phyloP scores from a whole-genome alignment of 2,113 vertebrate species.

The Equus przewalskii region DNA sequence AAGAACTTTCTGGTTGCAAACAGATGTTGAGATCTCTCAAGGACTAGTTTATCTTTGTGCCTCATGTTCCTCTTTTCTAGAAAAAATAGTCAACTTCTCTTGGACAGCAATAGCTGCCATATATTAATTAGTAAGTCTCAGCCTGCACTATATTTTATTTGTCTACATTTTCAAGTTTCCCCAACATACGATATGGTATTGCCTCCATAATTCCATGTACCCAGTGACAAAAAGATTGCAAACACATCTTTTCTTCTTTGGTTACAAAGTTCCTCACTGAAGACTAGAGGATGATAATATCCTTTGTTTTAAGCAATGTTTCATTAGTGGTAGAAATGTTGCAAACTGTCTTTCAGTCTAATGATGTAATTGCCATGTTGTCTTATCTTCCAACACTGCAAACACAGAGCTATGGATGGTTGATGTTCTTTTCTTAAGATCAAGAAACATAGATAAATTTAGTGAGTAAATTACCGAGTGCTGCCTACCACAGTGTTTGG shows the following conservation, averaged over 20 bases:
- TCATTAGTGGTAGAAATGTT: not conserved
- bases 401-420: not conserved
- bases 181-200: not conserved
- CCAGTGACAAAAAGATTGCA: not conserved
- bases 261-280: not conserved
- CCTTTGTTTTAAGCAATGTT: not conserved
- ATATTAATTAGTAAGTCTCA: not conserved
- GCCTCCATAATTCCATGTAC: not conserved
- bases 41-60: not conserved
- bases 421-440: not conserved
- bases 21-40: not conserved
- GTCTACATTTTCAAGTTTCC: conserved; percentile 2
- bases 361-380: not conserved
- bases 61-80: not conserved
- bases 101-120: not conserved
- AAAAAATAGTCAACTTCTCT: not conserved
- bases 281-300: not conserved
- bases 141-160: not conserved
- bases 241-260: not conserved
- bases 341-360: not conserved
- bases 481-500: not conserved
- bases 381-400: not conserved
- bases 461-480: not conserved
- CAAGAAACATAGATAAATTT: not conserved
- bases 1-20: conserved; percentile 7